Evolutionary conservation across 1,140 invertebrate species (phyloP).

Genomic region (Drosophila malerkotliana): DNA sequence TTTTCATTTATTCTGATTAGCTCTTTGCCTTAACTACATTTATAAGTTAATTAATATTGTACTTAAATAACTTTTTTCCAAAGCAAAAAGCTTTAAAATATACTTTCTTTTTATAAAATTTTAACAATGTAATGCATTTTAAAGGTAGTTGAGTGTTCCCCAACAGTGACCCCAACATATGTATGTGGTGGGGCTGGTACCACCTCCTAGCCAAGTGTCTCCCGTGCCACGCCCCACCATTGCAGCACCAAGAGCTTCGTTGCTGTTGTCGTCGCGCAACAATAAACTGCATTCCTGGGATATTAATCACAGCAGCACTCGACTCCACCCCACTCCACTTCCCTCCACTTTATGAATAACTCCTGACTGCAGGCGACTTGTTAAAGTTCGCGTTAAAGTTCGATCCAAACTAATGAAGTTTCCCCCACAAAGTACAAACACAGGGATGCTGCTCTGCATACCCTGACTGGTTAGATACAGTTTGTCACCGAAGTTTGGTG

Average conservation of each 20-base stretch:
- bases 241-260: slow-evolving; percentile 10
- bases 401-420: slow-evolving; percentile 36
- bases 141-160: slow-evolving; percentile 4
- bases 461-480: slow-evolving; percentile 15
- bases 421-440: slow-evolving; percentile 1
- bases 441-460: slow-evolving; percentile 13
- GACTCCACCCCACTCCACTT: slow-evolving; percentile 21
- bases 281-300: slow-evolving; percentile 77
- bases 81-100: too few relatives aligned
- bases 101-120: background rate
- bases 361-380: slow-evolving; percentile 32
- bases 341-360: slow-evolving; percentile 41
- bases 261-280: slow-evolving; percentile 51
- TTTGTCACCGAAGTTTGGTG: slow-evolving; percentile 29
- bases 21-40: too few relatives aligned
- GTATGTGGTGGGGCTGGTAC: slow-evolving; percentile 15
- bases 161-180: slow-evolving; percentile 28
- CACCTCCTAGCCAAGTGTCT: slow-evolving; percentile 28
- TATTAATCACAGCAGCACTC: slow-evolving; percentile 72
- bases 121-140: background rate
- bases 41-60: too few relatives aligned
- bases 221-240: slow-evolving; percentile 22
- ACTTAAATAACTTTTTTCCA: too few relatives aligned
- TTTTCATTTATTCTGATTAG: too few relatives aligned
- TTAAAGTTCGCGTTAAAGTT: slow-evolving; percentile 30